Percentiles rank a stretch among this genome's conserved stretches.
phyloP scores from a whole-genome alignment of 2,888 invertebrate genomes.

The Pammene fasciana region DNA sequence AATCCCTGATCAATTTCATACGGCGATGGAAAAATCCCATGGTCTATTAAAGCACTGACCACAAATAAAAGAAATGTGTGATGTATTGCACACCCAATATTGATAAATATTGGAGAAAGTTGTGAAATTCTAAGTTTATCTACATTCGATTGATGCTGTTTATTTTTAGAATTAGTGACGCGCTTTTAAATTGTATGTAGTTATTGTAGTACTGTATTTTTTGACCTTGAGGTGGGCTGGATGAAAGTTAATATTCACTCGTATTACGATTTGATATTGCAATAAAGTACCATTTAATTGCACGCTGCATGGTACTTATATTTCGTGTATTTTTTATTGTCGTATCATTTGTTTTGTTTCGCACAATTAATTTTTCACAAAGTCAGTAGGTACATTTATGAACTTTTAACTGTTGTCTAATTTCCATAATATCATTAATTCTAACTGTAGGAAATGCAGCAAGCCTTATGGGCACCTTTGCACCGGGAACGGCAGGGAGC shows the following conservation, averaged over 20 bases:
- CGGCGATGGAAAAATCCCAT: constrained; percentile 23
- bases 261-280: not conserved
- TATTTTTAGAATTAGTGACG: constrained; percentile 28
- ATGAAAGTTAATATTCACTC: constrained; percentile 7
- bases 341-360: no score
- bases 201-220: no score
- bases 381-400: no score
- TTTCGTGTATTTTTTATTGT: no score
- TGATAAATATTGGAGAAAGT: constrained; percentile 18
- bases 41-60: constrained; percentile 5
- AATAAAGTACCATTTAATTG: constrained; percentile 3
- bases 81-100: not conserved
- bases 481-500: no score
- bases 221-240: not conserved
- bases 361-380: no score
- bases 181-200: not conserved
- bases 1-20: constrained; percentile 23
- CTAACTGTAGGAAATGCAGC: no score
- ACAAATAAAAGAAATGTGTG: not conserved
- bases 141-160: constrained; percentile 2
- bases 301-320: not conserved
- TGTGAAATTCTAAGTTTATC: constrained; percentile 3
- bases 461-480: no score
- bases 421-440: no score
- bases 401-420: no score